phyloP scores from a whole-genome alignment of 2,888 invertebrate genomes.

The Cephus nigrinus region DNA sequence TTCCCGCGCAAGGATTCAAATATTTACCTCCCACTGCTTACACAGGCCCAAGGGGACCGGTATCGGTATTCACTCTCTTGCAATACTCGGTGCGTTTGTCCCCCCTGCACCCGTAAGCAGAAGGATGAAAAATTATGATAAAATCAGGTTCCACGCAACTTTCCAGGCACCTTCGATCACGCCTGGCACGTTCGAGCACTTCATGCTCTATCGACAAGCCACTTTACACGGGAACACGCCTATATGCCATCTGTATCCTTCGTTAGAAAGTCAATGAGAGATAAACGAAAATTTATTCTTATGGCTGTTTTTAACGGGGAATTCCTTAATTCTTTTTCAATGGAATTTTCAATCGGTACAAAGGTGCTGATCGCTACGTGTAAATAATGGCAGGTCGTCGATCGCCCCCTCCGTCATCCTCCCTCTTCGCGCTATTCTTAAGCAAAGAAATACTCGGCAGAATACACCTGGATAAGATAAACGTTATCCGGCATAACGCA shows the following conservation, averaged over 20 bases:
- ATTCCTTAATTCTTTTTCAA: background rate
- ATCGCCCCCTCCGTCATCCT: background rate
- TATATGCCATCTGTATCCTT: background rate
- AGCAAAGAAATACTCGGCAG: background rate
- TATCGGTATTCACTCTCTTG: background rate
- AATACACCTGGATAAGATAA: conserved; percentile 32
- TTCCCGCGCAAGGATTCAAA: background rate
- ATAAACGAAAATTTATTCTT: background rate
- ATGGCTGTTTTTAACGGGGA: background rate
- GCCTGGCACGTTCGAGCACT: background rate
- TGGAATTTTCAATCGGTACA: background rate
- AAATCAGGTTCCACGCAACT: background rate
- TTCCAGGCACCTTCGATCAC: background rate
- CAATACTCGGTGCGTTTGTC: background rate
- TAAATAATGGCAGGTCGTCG: background rate
- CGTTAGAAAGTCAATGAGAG: background rate
- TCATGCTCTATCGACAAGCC: background rate
- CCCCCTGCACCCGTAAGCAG: background rate
- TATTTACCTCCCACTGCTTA: background rate
- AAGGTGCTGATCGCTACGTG: background rate
- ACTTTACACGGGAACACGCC: background rate
- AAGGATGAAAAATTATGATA: background rate
- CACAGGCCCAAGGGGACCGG: background rate
- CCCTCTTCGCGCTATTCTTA: background rate
- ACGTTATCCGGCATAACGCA: conserved; percentile 19